Conservation (phyloP, 2,113 vertebrate species). For the Litocranius walleri region DNA sequence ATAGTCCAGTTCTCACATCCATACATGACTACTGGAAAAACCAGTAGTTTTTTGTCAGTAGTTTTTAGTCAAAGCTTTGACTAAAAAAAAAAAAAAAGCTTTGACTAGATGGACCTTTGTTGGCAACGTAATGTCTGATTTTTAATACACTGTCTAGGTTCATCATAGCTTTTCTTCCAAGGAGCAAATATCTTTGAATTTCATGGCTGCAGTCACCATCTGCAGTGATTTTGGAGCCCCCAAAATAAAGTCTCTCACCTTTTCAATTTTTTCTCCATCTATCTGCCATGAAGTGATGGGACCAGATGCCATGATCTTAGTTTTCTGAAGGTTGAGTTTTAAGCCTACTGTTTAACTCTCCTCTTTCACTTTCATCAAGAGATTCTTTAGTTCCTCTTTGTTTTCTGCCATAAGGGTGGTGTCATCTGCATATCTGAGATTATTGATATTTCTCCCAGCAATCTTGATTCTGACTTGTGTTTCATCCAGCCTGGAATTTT, state of each 20-base stretch:
- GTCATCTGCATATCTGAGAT: background rate
- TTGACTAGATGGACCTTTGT: background rate
- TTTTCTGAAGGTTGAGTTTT: background rate
- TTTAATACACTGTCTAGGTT: background rate
- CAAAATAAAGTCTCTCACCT: background rate
- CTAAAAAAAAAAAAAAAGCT: too few relatives aligned
- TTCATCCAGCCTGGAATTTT: background rate
- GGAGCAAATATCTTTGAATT: background rate
- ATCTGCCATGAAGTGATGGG: background rate
- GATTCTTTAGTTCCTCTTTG: background rate
- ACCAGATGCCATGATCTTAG: background rate
- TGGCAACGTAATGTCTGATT: background rate
- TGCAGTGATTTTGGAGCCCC: background rate
- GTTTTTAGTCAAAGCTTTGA: background rate
- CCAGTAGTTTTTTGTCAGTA: background rate
- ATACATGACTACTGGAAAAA: background rate
- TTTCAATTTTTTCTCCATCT: background rate
- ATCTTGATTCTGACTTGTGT: background rate
- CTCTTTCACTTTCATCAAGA: background rate
- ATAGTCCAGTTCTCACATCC: background rate
- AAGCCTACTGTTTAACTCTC: background rate
- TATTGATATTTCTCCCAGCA: background rate
- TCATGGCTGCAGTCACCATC: background rate
- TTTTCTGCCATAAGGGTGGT: background rate
- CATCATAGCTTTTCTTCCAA: background rate